Evolutionary conservation across 2,888 invertebrate genomes (phyloP).

Genomic region (Dryobotodes eremita): DNA sequence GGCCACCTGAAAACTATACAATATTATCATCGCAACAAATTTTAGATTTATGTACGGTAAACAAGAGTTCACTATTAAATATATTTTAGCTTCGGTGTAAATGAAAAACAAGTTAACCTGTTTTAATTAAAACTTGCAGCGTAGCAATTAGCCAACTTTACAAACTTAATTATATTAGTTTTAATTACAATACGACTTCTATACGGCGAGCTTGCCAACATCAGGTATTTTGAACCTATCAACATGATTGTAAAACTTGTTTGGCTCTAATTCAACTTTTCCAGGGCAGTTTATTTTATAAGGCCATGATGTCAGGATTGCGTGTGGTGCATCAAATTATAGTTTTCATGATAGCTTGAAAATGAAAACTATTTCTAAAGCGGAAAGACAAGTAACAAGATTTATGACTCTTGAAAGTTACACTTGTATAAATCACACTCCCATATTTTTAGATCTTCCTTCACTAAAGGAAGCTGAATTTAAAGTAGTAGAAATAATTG

Average conservation of each 20-base stretch:
- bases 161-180: slow-evolving; percentile 50
- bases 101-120: slow-evolving; percentile 31
- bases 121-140: slow-evolving; percentile 52
- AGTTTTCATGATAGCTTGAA: slow-evolving; percentile 40
- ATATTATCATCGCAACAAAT: not conserved
- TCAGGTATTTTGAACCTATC: slow-evolving; percentile 32
- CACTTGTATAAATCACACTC: not conserved
- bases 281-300: slow-evolving; percentile 28
- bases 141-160: slow-evolving; percentile 34
- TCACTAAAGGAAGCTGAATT: slow-evolving; percentile 5
- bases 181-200: slow-evolving; percentile 47
- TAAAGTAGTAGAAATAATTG: slow-evolving; percentile 4
- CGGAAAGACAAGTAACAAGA: slow-evolving; percentile 36
- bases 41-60: slow-evolving; percentile 1
- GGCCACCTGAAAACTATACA: not conserved
- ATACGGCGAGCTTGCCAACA: slow-evolving; percentile 28
- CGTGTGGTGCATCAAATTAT: slow-evolving; percentile 41
- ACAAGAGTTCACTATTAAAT: not conserved
- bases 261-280: slow-evolving; percentile 33
- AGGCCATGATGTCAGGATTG: slow-evolving; percentile 21
- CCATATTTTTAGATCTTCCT: not conserved
- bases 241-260: slow-evolving; percentile 29
- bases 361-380: slow-evolving; percentile 48
- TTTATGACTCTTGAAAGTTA: slow-evolving; percentile 40
- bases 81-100: slow-evolving; percentile 23